Conservation (phyloP, 1,140 invertebrate genomes). For the Steinernema khuongi region DNA sequence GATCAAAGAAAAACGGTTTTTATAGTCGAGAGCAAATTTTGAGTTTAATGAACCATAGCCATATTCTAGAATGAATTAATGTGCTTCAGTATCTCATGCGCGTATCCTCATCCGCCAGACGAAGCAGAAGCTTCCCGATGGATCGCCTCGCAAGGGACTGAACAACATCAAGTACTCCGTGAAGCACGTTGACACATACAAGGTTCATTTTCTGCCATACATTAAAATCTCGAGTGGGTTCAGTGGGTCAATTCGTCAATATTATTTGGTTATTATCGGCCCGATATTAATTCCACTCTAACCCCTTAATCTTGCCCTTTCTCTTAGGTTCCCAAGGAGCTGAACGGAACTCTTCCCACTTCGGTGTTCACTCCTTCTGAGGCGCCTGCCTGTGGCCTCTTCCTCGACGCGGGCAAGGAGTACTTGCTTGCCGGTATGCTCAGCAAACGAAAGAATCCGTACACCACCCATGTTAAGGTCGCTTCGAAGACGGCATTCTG, state of each 20-base stretch:
- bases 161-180: constrained; percentile 42
- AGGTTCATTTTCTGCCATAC: constrained; percentile 23
- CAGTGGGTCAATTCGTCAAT: too few species aligned
- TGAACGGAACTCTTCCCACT: constrained; percentile 26
- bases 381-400: constrained; percentile 38
- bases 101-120: constrained; percentile 38
- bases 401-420: constrained; percentile 41
- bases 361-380: constrained; percentile 44
- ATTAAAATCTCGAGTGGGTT: neutral
- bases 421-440: constrained; percentile 37
- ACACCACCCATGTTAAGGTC: constrained; percentile 20
- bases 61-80: too few species aligned
- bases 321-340: neutral
- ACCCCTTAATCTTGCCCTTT: too few species aligned
- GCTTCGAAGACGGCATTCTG: constrained; percentile 27
- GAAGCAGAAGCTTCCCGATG: constrained; percentile 33
- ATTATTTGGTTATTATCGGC: too few species aligned
- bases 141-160: constrained; percentile 33
- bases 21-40: neutral
- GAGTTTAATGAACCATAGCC: too few species aligned
- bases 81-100: constrained; percentile 38
- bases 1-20: too few species aligned
- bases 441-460: neutral
- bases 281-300: too few species aligned
- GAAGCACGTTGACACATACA: constrained; percentile 33